These are phyloP conservation scores for Diadegma fenestrale DNA, from an alignment of 2,888 invertebrate species.

Conservation along the genomic window DNA sequence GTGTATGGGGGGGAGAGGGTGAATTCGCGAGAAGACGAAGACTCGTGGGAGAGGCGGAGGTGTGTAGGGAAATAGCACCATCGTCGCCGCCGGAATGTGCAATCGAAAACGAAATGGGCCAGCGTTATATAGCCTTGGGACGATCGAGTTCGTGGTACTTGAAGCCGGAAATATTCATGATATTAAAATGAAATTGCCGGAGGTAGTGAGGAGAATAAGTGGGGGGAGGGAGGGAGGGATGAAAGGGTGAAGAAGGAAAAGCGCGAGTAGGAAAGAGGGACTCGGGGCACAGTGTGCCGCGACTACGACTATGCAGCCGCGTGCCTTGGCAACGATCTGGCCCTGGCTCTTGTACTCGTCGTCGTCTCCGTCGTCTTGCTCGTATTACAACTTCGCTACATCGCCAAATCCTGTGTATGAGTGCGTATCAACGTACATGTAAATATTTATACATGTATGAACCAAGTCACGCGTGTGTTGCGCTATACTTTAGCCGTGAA, in stretches of 20 bases:
- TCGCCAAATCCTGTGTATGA: conserved; percentile 3
- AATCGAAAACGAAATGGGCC: conserved; percentile 77
- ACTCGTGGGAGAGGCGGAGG: not conserved
- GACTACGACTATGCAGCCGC: conserved; percentile 3
- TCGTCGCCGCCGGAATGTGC: conserved; percentile 69
- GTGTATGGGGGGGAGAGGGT: conserved; percentile 25
- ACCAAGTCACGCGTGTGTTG: not conserved
- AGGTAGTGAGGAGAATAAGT: conserved; percentile 54
- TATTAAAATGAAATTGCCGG: conserved; percentile 82
- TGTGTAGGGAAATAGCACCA: conserved; percentile 34
- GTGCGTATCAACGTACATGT: not conserved
- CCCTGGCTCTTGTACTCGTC: conserved; percentile 41
- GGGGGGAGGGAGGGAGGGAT: conserved; percentile 21
- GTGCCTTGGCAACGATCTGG: conserved; percentile 68
- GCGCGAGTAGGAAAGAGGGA: conserved; percentile 10
- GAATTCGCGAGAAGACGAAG: conserved; percentile 15
- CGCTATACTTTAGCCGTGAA: conserved; percentile 71
- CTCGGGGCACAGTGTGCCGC: conserved; percentile 49
- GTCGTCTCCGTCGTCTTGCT: conserved; percentile 35
- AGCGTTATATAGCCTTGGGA: conserved; percentile 73
- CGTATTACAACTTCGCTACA: conserved; percentile 26
- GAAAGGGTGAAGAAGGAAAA: not conserved
- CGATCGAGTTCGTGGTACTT: conserved; percentile 78
- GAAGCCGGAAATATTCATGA: conserved; percentile 82
- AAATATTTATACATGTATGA: not conserved